Conservation (phyloP, 2,888 invertebrate genomes). For the Nebria brevicollis region DNA sequence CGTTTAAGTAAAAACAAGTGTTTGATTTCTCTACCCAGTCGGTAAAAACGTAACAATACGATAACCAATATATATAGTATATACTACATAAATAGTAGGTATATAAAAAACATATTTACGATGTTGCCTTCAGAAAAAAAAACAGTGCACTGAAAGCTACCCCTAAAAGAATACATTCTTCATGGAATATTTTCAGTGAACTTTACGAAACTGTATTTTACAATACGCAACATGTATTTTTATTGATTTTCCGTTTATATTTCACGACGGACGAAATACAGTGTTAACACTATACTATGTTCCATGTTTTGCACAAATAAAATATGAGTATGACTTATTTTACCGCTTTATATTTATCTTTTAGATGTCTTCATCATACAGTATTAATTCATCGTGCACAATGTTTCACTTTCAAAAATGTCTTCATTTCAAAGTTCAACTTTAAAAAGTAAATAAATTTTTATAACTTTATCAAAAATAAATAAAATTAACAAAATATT, state of each 20-base stretch:
- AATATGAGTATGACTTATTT: background rate
- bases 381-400: background rate
- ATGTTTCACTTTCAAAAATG: background rate
- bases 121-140: constrained; percentile 12
- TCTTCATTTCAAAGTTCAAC: too few relatives aligned
- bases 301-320: background rate
- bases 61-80: background rate
- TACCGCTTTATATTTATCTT: background rate
- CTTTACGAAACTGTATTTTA: background rate
- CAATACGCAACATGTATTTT: constrained; percentile 10
- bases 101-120: background rate
- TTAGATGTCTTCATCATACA: background rate
- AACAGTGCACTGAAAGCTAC: constrained; percentile 2
- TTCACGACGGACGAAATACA: background rate
- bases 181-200: constrained; percentile 8
- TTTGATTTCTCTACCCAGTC: too few relatives aligned
- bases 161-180: constrained; percentile 9
- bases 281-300: background rate
- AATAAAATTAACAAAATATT: too few relatives aligned
- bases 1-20: too few relatives aligned
- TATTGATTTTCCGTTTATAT: background rate
- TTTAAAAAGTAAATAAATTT: too few relatives aligned
- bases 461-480: too few relatives aligned
- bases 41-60: too few relatives aligned
- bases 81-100: background rate